Evolutionary conservation across 2,113 vertebrate genomes (phyloP).

Genomic region (Tiliqua scincoides): DNA sequence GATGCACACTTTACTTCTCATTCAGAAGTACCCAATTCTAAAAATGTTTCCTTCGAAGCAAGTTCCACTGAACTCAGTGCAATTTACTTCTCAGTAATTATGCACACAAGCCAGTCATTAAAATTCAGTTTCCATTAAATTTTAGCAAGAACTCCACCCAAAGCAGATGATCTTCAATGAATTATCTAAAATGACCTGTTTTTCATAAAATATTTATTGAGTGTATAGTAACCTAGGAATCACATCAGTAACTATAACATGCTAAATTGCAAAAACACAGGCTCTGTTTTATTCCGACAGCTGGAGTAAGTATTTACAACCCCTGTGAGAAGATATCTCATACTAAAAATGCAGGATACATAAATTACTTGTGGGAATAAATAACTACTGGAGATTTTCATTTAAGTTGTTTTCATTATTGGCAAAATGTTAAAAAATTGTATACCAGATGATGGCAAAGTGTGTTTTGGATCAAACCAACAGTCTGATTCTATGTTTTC

Average conservation of each 20-base stretch:
- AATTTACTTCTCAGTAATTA: neutral
- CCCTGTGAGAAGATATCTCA: neutral
- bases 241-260: conserved; percentile 15
- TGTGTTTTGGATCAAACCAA: neutral
- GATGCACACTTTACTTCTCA: neutral
- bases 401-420: neutral
- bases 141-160: conserved; percentile 2
- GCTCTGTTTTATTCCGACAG: neutral
- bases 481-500: neutral
- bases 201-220: neutral
- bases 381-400: neutral
- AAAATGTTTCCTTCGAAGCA: neutral
- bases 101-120: neutral
- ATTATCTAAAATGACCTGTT: neutral
- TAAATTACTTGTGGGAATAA: neutral
- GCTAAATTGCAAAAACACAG: neutral
- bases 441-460: neutral
- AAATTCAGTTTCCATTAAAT: neutral
- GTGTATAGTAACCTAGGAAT: neutral
- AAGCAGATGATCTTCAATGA: neutral
- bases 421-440: too few species aligned
- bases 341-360: neutral
- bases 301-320: conserved; percentile 15
- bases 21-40: neutral
- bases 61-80: too few species aligned